A percentile compares a stretch with the other conserved stretches of the same genome.
Evolutionary conservation across 2,797 vertebrate species (phyloP).

Genomic region (Mormyrus hasselquistii): DNA sequence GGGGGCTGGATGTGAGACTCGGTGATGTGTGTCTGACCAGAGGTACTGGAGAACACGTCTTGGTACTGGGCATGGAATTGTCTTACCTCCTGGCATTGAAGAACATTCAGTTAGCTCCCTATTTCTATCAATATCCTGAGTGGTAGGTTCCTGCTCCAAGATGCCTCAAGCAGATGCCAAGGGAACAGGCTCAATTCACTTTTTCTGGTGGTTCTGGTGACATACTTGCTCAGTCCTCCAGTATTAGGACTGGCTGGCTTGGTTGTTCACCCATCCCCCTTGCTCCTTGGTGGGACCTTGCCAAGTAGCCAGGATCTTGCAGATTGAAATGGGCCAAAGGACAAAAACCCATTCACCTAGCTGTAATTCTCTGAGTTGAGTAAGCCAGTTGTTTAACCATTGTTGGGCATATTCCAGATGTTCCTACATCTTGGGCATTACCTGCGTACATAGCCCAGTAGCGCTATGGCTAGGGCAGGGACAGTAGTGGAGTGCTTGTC

Average conservation of each 20-base stretch:
- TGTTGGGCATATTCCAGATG: background rate
- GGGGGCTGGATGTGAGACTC: background rate
- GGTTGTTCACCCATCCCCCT: background rate
- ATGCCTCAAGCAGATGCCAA: background rate
- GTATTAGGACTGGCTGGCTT: background rate
- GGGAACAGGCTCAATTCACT: background rate
- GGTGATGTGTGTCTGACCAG: background rate
- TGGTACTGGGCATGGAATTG: background rate
- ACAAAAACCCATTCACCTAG: background rate
- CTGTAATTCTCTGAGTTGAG: background rate
- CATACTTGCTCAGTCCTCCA: background rate
- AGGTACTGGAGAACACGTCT: background rate
- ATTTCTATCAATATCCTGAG: background rate
- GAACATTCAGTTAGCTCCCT: background rate
- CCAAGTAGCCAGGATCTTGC: background rate
- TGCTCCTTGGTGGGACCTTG: background rate
- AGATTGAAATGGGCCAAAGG: background rate
- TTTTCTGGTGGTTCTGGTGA: background rate
- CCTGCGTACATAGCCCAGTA: background rate
- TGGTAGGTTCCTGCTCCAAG: background rate
- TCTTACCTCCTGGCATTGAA: background rate
- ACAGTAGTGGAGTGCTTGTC: background rate
- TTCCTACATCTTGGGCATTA: background rate
- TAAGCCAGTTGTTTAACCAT: background rate
- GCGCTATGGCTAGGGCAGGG: background rate